Evolutionary conservation across 2,888 invertebrate species (phyloP), one percentile per base, ranked within the genome.

Genomic region (Odiellus spinosus): DNA sequence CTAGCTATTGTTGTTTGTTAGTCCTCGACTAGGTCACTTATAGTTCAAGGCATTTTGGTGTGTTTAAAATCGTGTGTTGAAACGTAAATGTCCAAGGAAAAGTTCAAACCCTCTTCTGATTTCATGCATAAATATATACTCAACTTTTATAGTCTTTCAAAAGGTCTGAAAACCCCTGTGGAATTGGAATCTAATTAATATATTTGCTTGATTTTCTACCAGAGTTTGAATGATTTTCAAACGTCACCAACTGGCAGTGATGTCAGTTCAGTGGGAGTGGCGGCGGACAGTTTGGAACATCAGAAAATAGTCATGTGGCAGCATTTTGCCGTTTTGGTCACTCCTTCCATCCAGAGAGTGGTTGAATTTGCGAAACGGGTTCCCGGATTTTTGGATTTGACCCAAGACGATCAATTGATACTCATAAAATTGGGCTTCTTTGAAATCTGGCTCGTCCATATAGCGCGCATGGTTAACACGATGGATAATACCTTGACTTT

Each of bases 391-490:
- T 76, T 79, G 62, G 78, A 80, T 56, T 76, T 95, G 58, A 77
- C 81, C 46, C 93, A 95, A 68, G 93, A 93, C 64, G 95, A 95
- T 70, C 95, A 96, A 69, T 75, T 96, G 58, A 88, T 93, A 58
- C 76, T 96, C 56, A 88, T 95, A 62, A 95, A 96, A 73, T 77
- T 80, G 34, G 91, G 93, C 52, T 96, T 96, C 73, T 90, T 91
- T 67, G 95, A 95, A 70, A 79, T 91, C 53, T 95, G 93, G 91
- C 73, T 93, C 55, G 79, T 84, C 42, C 80, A 90, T 61, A 79
- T 84, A 53, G 76, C 86, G 10, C 76, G 82, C 54, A 75, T 87
- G 68, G 81, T 84, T 38, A 77, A 77, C 35, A 75, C 78, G 50
- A 72, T 77, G 44, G 64, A 65, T 26, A 67, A 68, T 44, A 76